These are phyloP conservation scores for Alexandromys oeconomus DNA, from an alignment of 2,797 vertebrate species.

Conservation along the genomic window DNA sequence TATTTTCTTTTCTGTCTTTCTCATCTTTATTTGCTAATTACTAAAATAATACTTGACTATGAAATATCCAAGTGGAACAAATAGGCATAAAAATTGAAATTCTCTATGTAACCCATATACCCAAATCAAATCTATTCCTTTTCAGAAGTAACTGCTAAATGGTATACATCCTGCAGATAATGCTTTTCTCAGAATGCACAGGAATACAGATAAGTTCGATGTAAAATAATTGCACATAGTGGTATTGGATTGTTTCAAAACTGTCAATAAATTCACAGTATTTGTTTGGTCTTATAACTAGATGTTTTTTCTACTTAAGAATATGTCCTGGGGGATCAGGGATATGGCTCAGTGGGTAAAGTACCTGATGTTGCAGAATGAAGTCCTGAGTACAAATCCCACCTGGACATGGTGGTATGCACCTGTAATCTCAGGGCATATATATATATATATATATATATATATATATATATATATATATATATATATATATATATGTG, in stretches of 20 bases:
- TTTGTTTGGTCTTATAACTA: background rate
- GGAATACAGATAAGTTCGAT: background rate
- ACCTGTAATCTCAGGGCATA: background rate
- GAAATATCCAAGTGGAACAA: slow-evolving; percentile 48
- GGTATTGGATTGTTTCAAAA: slow-evolving; percentile 7
- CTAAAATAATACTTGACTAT: slow-evolving; percentile 35
- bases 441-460: too few species aligned
- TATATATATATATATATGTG: too few species aligned
- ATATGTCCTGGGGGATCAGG: background rate
- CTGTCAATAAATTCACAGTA: background rate
- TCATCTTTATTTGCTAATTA: slow-evolving; percentile 46
- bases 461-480: too few species aligned
- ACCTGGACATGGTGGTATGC: too few species aligned
- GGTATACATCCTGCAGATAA: background rate
- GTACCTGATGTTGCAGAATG: background rate
- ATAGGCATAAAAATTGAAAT: slow-evolving; percentile 25
- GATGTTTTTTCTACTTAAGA: slow-evolving; percentile 26
- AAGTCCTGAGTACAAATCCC: background rate
- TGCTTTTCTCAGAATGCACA: background rate
- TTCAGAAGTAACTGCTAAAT: slow-evolving; percentile 13
- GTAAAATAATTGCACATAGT: background rate
- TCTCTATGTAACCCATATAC: slow-evolving; percentile 6
- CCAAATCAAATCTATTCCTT: background rate
- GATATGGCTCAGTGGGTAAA: background rate
- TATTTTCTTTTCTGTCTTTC: background rate